Percentiles rank a stretch among this genome's conserved stretches.
phyloP scores from a whole-genome alignment of 2,113 vertebrate species.

The Epinephelus moara region DNA sequence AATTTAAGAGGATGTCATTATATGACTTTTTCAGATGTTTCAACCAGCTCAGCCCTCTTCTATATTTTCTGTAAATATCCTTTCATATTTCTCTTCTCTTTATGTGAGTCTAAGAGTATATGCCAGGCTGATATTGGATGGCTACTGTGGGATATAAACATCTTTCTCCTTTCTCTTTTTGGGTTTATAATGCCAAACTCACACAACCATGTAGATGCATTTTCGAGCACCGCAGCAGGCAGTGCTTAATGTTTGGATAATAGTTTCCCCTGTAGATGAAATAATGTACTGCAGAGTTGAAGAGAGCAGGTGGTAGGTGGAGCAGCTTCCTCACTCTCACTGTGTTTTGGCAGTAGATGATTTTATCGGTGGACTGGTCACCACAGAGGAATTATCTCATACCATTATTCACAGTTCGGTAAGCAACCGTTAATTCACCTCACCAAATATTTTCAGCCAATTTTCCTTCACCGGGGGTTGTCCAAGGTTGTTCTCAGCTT shows the following conservation, averaged over 20 bases:
- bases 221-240: constrained; percentile 1
- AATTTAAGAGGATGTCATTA: constrained; percentile 22
- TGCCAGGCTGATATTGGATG: neutral
- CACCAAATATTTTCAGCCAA: neutral
- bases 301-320: constrained; percentile 13
- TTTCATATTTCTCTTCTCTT: constrained; percentile 20
- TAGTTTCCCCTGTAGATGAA: constrained; percentile 19
- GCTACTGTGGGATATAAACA: neutral
- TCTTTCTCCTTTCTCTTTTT: constrained; percentile 7
- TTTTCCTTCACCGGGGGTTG: neutral
- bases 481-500: neutral
- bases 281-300: constrained; percentile 23
- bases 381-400: constrained; percentile 1
- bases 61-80: constrained; percentile 38
- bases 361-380: constrained; percentile 18
- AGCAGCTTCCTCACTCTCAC: neutral
- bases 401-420: neutral
- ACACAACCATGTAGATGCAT: constrained; percentile 1
- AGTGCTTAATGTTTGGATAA: constrained; percentile 26
- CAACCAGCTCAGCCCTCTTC: neutral
- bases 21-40: constrained; percentile 28
- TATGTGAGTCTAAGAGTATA: neutral
- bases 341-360: neutral
- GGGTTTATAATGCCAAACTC: neutral
- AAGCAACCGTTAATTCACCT: neutral